These are phyloP conservation scores for Pseudomugil tenellus DNA, from an alignment of 2,797 vertebrate species.

Conservation along the genomic window DNA sequence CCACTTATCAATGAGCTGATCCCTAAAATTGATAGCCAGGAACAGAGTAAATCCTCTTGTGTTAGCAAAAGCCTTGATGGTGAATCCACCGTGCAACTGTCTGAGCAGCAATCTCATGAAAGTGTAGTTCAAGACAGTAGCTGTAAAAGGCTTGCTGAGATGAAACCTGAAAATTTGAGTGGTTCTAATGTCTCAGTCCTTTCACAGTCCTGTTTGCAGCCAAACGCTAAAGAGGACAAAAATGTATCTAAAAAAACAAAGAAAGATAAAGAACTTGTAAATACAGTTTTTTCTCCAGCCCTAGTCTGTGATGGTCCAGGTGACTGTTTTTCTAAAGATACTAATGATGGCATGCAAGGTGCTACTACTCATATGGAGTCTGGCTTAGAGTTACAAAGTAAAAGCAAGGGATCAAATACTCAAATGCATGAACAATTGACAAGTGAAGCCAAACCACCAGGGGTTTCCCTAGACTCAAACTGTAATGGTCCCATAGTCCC, in stretches of 20 bases:
- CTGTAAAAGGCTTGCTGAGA: constrained; percentile 12
- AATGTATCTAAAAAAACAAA: constrained; percentile 2
- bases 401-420: constrained; percentile 1
- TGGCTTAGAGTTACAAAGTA: not conserved
- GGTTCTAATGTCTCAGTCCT: constrained; percentile 38
- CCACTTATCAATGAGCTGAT: not conserved
- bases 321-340: constrained; percentile 11
- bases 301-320: not conserved
- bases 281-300: constrained; percentile 1
- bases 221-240: constrained; percentile 12
- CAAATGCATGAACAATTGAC: constrained; percentile 10
- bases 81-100: constrained; percentile 30
- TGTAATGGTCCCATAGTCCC: not conserved
- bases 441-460: constrained; percentile 14
- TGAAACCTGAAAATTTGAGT: constrained; percentile 8
- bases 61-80: constrained; percentile 17
- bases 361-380: not conserved
- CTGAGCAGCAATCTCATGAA: constrained; percentile 35
- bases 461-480: not conserved
- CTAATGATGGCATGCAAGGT: not conserved
- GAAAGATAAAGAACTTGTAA: constrained; percentile 24
- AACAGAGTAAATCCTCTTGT: constrained; percentile 26
- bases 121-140: constrained; percentile 20
- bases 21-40: constrained; percentile 19
- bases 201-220: constrained; percentile 51